Evolutionary conservation across 2,113 vertebrate species (phyloP), one percentile per base, ranked within the genome.

Genomic region (Bambusicola thoracicus): DNA sequence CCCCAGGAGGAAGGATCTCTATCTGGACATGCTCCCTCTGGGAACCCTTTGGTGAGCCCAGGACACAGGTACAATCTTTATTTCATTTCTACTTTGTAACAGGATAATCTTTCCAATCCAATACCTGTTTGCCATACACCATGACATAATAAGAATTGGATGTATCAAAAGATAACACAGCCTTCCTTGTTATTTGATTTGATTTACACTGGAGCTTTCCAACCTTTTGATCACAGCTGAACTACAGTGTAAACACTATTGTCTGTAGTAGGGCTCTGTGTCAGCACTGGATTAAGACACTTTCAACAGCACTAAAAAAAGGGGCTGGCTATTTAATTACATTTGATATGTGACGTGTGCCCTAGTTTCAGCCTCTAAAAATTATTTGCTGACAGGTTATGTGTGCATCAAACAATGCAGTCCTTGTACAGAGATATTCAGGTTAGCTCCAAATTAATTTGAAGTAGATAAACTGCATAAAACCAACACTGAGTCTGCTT

Each of bases 351-450:
- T 27, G 48, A 87, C 12, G 29, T 8, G 22, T 7, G 8, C 13
- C 20, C 21, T 20, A 36, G 2, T 29, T 51, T 78, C 46, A 75
- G 74, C 46, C 32, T 75, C 34, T 15, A n/a, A 51, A 62, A 68
- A 81, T 41, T 11, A 74, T 69, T 7, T 81, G 49, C 3, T 2
- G 6, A 34, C n/a, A 36, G 1, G 19, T 34, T 36, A 43, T 0
- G 0, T 5, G 30, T 0, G 0, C 13, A 30, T 24, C 55, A 48
- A 87, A 66, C 34, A 78, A 4, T 0, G 15, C 29, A 41, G 59
- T 14, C 38, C 69, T 44, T 6, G 27, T 11, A 32, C 14, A 63
- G 25, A 34, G 38, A 29, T n/a, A 36, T 10, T 38, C 40, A 51
- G 16, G 46, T 49, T 27, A 72, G 67, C 53, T 79, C 62, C 87